These are phyloP conservation scores for Lanius collurio DNA, from an alignment of 2,113 vertebrate species.

Conservation along the genomic window DNA sequence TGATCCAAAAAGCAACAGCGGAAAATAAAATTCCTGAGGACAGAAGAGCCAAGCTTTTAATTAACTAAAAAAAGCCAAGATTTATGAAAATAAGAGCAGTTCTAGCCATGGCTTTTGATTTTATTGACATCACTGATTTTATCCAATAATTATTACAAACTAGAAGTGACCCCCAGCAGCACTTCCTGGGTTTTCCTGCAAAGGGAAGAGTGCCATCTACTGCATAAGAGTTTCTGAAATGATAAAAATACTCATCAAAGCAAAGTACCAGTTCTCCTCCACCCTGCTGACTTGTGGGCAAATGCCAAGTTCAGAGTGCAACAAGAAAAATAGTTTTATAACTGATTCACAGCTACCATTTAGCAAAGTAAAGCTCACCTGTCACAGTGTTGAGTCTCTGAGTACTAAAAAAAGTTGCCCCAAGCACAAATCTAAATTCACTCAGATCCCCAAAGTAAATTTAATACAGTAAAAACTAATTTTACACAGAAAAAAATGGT, in stretches of 20 bases:
- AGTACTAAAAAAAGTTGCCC: background rate
- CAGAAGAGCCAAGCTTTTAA: background rate
- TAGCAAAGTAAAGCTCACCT: background rate
- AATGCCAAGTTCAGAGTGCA: background rate
- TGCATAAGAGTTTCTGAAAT: background rate
- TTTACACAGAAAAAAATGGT: background rate
- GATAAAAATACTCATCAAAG: background rate
- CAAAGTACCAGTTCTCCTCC: background rate
- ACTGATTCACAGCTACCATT: background rate
- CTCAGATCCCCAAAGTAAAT: background rate
- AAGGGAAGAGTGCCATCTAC: conserved; percentile 61
- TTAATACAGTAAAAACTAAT: background rate
- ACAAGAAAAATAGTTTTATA: background rate
- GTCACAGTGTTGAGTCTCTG: background rate
- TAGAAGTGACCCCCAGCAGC: background rate
- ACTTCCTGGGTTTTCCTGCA: background rate
- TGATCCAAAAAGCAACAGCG: background rate
- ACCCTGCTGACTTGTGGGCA: background rate
- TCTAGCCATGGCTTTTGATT: background rate
- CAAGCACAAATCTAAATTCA: background rate
- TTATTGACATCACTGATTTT: background rate
- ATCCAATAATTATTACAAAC: background rate
- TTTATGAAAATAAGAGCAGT: background rate
- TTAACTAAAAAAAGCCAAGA: background rate
- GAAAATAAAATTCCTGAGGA: background rate